A percentile compares a stretch with the other conserved stretches of the same genome.
Conservation (phyloP, 2,888 invertebrate species). For the Coremacera marginata region DNA sequence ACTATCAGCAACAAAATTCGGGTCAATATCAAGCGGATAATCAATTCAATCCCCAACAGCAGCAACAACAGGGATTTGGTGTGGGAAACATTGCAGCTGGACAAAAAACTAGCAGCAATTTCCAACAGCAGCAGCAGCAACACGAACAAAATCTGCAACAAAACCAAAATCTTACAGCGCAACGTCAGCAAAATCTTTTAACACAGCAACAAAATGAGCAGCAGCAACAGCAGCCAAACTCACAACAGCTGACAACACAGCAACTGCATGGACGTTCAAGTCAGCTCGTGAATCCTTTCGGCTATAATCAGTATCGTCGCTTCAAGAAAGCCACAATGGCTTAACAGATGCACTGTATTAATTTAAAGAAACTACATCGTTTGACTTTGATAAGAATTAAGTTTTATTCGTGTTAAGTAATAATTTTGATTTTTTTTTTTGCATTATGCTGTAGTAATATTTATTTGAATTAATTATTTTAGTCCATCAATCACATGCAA, state of each 20-base stretch:
- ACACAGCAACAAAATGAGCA: slow-evolving; percentile 55
- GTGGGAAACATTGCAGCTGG: slow-evolving; percentile 52
- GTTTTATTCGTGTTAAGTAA: neutral
- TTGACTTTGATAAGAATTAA: neutral
- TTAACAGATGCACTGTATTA: slow-evolving; percentile 35
- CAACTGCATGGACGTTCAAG: slow-evolving; percentile 64
- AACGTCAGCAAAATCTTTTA: slow-evolving; percentile 21
- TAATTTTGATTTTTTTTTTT: neutral
- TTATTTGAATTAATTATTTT: slow-evolving; percentile 51
- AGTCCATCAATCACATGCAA: slow-evolving; percentile 62
- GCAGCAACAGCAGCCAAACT: slow-evolving; percentile 56
- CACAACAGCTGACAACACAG: slow-evolving; percentile 61
- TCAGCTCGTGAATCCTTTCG: slow-evolving; percentile 64
- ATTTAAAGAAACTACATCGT: neutral
- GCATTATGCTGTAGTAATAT: neutral
- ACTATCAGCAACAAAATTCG: slow-evolving; percentile 54
- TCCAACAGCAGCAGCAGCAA: slow-evolving; percentile 43
- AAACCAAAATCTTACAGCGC: slow-evolving; percentile 48
- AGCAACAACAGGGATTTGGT: slow-evolving; percentile 39
- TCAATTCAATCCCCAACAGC: slow-evolving; percentile 53
- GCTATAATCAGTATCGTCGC: slow-evolving; percentile 66
- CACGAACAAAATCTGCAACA: slow-evolving; percentile 53
- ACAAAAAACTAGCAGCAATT: slow-evolving; percentile 46
- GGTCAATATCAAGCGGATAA: slow-evolving; percentile 66
- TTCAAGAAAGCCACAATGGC: slow-evolving; percentile 61